phyloP scores from a whole-genome alignment of 2,888 invertebrate genomes.

The Dynastes hyllus region DNA sequence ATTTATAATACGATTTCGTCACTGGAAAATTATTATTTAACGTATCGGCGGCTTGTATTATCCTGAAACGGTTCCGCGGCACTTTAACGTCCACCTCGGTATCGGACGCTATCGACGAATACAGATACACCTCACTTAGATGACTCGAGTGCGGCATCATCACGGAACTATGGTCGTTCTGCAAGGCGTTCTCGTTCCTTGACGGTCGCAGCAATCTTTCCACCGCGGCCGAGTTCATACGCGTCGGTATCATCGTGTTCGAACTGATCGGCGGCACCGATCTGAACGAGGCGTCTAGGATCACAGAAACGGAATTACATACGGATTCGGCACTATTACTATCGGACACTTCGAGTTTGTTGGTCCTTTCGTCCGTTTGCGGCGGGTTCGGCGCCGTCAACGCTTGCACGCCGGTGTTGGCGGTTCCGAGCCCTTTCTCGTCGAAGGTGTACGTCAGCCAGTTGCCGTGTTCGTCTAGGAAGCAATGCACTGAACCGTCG shows the following conservation, averaged over 20 bases:
- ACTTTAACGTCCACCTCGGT: slow-evolving; percentile 74
- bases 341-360: slow-evolving; percentile 64
- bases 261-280: slow-evolving; percentile 33
- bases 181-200: slow-evolving; percentile 9
- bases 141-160: slow-evolving; percentile 24
- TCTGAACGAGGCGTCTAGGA: slow-evolving; percentile 59
- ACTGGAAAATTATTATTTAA: slow-evolving; percentile 63
- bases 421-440: slow-evolving; percentile 78
- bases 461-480: slow-evolving; percentile 88
- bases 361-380: slow-evolving; percentile 32
- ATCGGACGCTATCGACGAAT: slow-evolving; percentile 70
- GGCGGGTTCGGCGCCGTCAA: slow-evolving; percentile 27
- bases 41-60: slow-evolving; percentile 72
- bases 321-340: slow-evolving; percentile 69
- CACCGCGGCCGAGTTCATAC: slow-evolving; percentile 11
- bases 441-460: slow-evolving; percentile 93
- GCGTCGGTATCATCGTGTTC: slow-evolving; percentile 57
- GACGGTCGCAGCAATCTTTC: slow-evolving; percentile 8
- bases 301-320: slow-evolving; percentile 72
- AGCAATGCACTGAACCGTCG: slow-evolving; percentile 90
- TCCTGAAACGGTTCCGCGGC: slow-evolving; percentile 75
- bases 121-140: slow-evolving; percentile 47
- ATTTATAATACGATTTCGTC: slow-evolving; percentile 80
- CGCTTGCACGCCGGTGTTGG: slow-evolving; percentile 36
- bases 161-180: slow-evolving; percentile 14